Percentiles rank a stretch among this genome's conserved stretches.
Evolutionary conservation across 1,140 invertebrate species (phyloP).

Genomic region (Bombus balteatus): DNA sequence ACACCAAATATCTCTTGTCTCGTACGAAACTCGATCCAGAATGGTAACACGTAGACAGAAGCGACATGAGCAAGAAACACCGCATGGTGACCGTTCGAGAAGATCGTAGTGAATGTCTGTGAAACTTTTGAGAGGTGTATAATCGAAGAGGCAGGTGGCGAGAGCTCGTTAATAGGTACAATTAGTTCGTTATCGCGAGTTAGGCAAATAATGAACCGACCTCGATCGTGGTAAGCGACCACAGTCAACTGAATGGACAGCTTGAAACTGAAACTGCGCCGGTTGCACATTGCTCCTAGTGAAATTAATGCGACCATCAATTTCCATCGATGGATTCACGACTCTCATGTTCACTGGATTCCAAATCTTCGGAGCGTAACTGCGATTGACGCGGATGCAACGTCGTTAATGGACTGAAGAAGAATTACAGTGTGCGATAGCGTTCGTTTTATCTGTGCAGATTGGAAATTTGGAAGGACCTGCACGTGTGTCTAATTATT

Average conservation of each 20-base stretch:
- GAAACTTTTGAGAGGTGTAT: not conserved
- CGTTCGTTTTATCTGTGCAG: too few relatives aligned
- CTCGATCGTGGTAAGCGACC: constrained; percentile 31
- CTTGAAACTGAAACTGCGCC: constrained; percentile 15
- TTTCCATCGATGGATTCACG: not conserved
- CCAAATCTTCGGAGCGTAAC: not conserved
- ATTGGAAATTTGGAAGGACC: too few relatives aligned
- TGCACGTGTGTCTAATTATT: too few relatives aligned
- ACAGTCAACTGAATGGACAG: not conserved
- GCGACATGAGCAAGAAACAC: not conserved
- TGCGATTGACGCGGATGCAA: not conserved
- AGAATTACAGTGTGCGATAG: too few relatives aligned
- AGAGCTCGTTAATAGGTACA: constrained; percentile 45
- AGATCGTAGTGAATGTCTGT: not conserved
- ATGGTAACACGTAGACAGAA: not conserved
- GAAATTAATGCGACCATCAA: constrained; percentile 26
- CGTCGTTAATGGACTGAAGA: not conserved
- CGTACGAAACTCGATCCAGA: constrained; percentile 28
- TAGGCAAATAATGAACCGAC: constrained; percentile 56
- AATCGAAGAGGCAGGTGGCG: too few relatives aligned
- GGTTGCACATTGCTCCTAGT: not conserved
- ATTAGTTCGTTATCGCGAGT: constrained; percentile 49
- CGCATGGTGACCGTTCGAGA: not conserved
- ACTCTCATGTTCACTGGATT: not conserved
- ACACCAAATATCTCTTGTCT: constrained; percentile 77